Conservation (phyloP, 1,140 invertebrate genomes). For the Drosophila punjabiensis region DNA sequence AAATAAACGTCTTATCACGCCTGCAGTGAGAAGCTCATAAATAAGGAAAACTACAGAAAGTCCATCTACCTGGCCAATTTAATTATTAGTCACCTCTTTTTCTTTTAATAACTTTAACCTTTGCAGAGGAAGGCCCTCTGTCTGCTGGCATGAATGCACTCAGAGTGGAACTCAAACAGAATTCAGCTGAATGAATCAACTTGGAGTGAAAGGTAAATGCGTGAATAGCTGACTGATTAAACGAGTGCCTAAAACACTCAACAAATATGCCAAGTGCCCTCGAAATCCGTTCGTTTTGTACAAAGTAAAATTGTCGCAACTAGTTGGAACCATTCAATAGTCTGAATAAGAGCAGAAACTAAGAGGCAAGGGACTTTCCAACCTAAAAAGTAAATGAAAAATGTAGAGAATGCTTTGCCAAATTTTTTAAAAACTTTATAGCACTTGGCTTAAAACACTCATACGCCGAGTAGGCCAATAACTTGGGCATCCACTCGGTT, state of each 20-base stretch:
- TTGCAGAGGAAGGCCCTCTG: conserved; percentile 28
- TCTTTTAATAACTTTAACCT: neutral
- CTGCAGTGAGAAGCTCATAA: conserved; percentile 7
- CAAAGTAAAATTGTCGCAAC: conserved; percentile 18
- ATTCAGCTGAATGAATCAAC: conserved; percentile 44
- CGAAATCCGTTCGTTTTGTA: conserved; percentile 9
- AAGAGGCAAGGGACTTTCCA: neutral
- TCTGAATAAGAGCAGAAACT: neutral
- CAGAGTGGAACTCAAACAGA: conserved; percentile 56
- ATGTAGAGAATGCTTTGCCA: neutral
- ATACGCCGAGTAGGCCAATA: conserved; percentile 21
- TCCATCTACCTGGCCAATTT: conserved; percentile 7
- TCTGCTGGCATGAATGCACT: conserved; percentile 51
- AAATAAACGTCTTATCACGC: conserved; percentile 11
- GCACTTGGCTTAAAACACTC: conserved; percentile 4
- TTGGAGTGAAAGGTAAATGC: conserved; percentile 62
- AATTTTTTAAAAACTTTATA: conserved; percentile 3
- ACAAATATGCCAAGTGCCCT: conserved; percentile 3
- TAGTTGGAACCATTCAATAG: neutral
- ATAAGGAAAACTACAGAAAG: conserved; percentile 3
- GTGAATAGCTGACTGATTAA: conserved; percentile 58
- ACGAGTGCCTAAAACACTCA: conserved; percentile 47
- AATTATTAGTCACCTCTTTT: conserved; percentile 16
- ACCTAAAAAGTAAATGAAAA: neutral
- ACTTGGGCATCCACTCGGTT: neutral